Percentiles rank a stretch among this genome's conserved stretches.
phyloP scores from a whole-genome alignment of 2,888 invertebrate species.

The Eristalis arbustorum region DNA sequence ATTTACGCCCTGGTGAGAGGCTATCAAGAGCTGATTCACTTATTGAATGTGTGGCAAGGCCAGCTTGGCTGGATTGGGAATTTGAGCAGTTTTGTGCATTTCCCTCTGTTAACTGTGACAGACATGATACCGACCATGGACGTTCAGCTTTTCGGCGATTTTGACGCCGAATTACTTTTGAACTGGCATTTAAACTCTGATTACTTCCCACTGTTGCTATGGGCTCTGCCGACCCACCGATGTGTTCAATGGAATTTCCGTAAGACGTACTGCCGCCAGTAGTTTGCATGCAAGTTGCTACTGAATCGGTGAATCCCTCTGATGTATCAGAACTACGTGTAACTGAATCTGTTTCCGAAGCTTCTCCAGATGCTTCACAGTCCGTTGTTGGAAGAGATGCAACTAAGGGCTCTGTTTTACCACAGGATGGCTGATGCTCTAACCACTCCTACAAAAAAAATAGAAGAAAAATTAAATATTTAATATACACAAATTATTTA shows the following conservation, averaged over 20 bases:
- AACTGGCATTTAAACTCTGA: constrained; percentile 75
- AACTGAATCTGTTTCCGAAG: constrained; percentile 83
- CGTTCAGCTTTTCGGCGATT: constrained; percentile 81
- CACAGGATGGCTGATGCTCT: constrained; percentile 78
- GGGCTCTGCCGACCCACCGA: constrained; percentile 84
- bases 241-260: constrained; percentile 81
- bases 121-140: constrained; percentile 94
- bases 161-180: constrained; percentile 83
- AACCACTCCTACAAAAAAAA: constrained; percentile 77
- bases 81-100: constrained; percentile 77
- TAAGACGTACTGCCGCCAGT: constrained; percentile 78
- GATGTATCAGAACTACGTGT: constrained; percentile 87
- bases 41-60: constrained; percentile 87
- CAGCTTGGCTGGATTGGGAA: constrained; percentile 78
- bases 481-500: background rate
- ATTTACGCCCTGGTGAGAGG: constrained; percentile 81
- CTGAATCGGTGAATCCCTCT: constrained; percentile 89
- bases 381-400: constrained; percentile 75
- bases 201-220: constrained; percentile 75
- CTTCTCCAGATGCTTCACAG: constrained; percentile 95
- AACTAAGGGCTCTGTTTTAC: constrained; percentile 35
- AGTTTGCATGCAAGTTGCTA: constrained; percentile 84
- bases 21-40: constrained; percentile 94
- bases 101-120: constrained; percentile 85
- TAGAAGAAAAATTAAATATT: background rate